Conservation (phyloP, 2,113 vertebrate species). For the Rhinolophus ferrumequinum region DNA sequence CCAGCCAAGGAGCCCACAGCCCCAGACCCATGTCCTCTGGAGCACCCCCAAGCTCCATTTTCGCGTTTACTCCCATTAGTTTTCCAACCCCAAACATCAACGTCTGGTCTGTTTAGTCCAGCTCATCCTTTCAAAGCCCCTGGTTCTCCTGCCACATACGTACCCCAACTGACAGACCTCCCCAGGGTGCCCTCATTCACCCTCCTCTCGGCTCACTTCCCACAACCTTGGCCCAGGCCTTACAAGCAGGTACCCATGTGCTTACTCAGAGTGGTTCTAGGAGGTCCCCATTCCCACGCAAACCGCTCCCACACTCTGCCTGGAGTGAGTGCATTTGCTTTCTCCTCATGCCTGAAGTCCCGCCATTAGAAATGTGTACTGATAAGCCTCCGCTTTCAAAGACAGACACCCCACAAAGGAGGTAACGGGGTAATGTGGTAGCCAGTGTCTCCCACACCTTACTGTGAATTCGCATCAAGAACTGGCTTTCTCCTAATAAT, state of each 20-base stretch:
- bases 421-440: accelerated
- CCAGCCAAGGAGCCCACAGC: neutral
- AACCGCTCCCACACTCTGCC: neutral
- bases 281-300: neutral
- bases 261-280: neutral
- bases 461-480: accelerated
- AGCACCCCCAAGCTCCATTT: neutral
- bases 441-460: neutral
- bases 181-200: neutral
- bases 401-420: neutral
- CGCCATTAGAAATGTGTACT: accelerated
- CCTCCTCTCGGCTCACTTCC: neutral
- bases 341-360: neutral
- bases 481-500: neutral
- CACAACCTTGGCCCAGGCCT: neutral
- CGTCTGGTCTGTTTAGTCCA: neutral
- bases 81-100: neutral
- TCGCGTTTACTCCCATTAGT: neutral
- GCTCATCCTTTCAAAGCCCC: neutral
- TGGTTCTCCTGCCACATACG: neutral
- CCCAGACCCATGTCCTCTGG: neutral
- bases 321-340: neutral
- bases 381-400: neutral
- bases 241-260: accelerated
- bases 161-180: neutral